These are phyloP conservation scores for Setophaga coronata DNA, from an alignment of 2,113 vertebrate species.

Conservation along the genomic window DNA sequence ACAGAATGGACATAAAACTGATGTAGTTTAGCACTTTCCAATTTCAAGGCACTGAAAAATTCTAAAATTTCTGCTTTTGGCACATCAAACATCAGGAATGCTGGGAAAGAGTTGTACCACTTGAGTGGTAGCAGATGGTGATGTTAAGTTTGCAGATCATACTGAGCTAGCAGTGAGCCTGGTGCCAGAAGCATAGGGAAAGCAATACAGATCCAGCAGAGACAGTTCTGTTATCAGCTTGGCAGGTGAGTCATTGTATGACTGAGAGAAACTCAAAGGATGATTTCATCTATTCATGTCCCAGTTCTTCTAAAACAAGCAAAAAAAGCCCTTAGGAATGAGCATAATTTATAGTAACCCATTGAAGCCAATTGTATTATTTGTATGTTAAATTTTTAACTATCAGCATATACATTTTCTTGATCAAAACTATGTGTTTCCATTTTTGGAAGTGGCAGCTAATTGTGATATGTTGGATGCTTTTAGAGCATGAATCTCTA, in stretches of 20 bases:
- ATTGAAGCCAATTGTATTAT: not conserved
- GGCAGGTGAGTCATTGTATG: conserved; percentile 39
- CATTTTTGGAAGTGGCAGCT: not conserved
- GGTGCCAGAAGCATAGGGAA: conserved; percentile 29
- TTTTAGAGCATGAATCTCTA: not conserved
- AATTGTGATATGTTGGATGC: not conserved
- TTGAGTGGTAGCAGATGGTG: conserved; percentile 59
- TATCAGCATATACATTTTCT: not conserved
- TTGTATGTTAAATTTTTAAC: not conserved
- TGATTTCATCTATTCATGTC: not conserved
- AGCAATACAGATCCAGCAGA: conserved; percentile 34
- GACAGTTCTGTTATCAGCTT: conserved; percentile 37
- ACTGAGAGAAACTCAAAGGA: not conserved
- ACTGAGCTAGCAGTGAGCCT: not conserved
- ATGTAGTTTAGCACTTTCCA: not conserved
- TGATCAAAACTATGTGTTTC: not conserved
- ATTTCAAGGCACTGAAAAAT: conserved; percentile 2
- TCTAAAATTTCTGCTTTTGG: conserved; percentile 10
- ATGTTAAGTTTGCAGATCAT: conserved; percentile 44
- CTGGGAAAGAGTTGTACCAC: conserved; percentile 43
- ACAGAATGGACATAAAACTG: not conserved
- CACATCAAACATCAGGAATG: conserved; percentile 31
- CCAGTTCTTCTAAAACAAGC: not conserved
- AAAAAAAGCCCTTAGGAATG: not conserved
- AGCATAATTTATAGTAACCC: not conserved